A percentile compares a stretch with the other conserved stretches of the same genome.
These are phyloP conservation scores for Morphnarchus princeps DNA, from an alignment of 2,113 vertebrate species.

Conservation along the genomic window DNA sequence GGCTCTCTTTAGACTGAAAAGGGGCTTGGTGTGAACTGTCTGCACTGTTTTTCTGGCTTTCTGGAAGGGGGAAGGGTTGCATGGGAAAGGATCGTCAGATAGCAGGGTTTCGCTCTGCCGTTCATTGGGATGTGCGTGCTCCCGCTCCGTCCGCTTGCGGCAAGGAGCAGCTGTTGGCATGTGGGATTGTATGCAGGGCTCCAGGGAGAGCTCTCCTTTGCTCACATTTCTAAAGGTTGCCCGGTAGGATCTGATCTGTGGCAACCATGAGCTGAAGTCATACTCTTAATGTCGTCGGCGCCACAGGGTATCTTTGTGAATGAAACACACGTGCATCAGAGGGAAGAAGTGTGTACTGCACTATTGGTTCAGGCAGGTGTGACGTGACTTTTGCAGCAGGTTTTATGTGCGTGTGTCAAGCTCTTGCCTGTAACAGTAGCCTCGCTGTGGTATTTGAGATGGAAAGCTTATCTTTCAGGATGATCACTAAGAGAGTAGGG, in stretches of 20 bases:
- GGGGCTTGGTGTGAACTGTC: neutral
- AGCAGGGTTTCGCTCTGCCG: neutral
- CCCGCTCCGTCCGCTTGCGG: rapidly evolving
- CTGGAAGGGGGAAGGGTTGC: neutral
- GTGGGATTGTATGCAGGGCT: neutral
- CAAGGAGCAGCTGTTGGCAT: neutral
- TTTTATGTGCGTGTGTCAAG: neutral
- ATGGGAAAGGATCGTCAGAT: neutral
- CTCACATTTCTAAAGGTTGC: neutral
- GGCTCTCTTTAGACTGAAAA: neutral
- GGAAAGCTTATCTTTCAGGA: neutral
- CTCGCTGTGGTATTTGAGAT: neutral
- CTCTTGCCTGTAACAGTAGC: neutral
- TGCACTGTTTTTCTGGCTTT: neutral
- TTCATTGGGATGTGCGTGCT: neutral
- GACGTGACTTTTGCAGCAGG: neutral
- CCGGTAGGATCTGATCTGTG: neutral
- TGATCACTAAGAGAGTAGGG: neutral
- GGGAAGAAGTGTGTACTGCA: neutral
- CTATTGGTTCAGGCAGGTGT: neutral
- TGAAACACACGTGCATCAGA: neutral
- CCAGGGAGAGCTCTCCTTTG: neutral
- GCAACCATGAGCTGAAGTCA: neutral
- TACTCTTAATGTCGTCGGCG: neutral
- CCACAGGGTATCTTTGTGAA: neutral